phyloP scores from a whole-genome alignment of 1,140 invertebrate species.

The Euwallacea fornicatus region DNA sequence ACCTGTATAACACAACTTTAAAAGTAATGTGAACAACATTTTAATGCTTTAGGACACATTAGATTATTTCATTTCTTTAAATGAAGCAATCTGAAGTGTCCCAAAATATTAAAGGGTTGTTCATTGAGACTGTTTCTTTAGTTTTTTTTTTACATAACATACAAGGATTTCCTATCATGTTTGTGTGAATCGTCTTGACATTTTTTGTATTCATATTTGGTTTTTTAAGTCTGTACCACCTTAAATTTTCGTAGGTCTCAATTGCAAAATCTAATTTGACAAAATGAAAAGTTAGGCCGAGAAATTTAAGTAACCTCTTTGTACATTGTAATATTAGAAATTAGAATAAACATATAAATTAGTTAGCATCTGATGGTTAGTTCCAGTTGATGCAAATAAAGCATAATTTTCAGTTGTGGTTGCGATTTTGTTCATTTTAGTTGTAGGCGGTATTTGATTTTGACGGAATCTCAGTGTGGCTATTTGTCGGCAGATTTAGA shows the following conservation, averaged over 20 bases:
- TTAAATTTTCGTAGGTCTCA: too few species aligned
- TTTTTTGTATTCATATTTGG: conserved; percentile 5
- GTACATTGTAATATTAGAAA: conserved; percentile 24
- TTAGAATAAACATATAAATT: conserved; percentile 24
- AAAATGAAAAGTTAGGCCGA: too few species aligned
- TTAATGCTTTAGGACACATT: not conserved
- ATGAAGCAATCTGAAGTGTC: conserved; percentile 61
- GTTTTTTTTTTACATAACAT: too few species aligned
- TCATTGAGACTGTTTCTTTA: not conserved
- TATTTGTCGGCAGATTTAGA: too few species aligned
- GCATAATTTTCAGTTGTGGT: too few species aligned
- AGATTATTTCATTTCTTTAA: conserved; percentile 79
- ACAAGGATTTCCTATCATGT: not conserved
- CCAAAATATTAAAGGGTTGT: not conserved
- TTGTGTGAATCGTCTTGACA: not conserved
- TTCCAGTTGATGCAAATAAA: not conserved
- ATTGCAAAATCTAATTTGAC: too few species aligned
- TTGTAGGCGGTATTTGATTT: too few species aligned
- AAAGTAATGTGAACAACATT: too few species aligned
- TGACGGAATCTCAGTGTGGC: too few species aligned
- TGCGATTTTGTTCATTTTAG: too few species aligned
- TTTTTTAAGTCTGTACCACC: too few species aligned
- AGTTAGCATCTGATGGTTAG: conserved; percentile 12
- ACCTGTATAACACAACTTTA: too few species aligned
- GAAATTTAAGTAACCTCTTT: not conserved